Conservation (phyloP, 92 coral and sea anemone species). For the Umimayanthus kanabou region DNA sequence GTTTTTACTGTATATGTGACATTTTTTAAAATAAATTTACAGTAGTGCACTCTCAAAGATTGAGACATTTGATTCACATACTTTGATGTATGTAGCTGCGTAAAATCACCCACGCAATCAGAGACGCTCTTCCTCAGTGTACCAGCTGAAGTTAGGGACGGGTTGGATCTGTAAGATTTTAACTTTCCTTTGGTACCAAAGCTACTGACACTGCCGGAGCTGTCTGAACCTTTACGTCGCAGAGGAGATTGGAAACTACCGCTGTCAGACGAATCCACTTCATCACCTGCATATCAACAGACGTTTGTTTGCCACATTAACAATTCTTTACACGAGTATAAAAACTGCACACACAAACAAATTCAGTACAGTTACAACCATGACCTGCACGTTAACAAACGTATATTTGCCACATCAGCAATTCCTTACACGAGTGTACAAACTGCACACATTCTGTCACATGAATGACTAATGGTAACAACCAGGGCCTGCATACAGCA, state of each 20-base stretch:
- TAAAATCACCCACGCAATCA: slow-evolving; percentile 68
- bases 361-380: too few species aligned
- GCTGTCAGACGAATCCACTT: slow-evolving; percentile 82
- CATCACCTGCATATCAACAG: slow-evolving; percentile 50
- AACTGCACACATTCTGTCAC: too few species aligned
- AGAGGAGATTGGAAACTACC: slow-evolving; percentile 80
- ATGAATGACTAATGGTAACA: too few species aligned
- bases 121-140: slow-evolving; percentile 77
- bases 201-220: slow-evolving; percentile 83
- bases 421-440: too few species aligned
- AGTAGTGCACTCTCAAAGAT: neutral
- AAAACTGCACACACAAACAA: neutral
- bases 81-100: slow-evolving; percentile 56
- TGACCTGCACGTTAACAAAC: too few species aligned
- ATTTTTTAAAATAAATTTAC: too few species aligned
- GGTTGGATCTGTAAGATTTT: slow-evolving; percentile 75
- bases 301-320: neutral
- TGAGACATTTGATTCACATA: slow-evolving; percentile 22
- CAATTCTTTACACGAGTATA: neutral
- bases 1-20: too few species aligned
- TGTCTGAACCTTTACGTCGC: slow-evolving; percentile 83
- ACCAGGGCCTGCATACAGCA: too few species aligned
- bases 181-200: slow-evolving; percentile 71
- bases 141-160: slow-evolving; percentile 72
- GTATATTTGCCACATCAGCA: too few species aligned